Percentiles rank a stretch among this genome's conserved stretches.
phyloP scores from a whole-genome alignment of 2,113 vertebrate genomes.

The Hirundichthys speculiger region DNA sequence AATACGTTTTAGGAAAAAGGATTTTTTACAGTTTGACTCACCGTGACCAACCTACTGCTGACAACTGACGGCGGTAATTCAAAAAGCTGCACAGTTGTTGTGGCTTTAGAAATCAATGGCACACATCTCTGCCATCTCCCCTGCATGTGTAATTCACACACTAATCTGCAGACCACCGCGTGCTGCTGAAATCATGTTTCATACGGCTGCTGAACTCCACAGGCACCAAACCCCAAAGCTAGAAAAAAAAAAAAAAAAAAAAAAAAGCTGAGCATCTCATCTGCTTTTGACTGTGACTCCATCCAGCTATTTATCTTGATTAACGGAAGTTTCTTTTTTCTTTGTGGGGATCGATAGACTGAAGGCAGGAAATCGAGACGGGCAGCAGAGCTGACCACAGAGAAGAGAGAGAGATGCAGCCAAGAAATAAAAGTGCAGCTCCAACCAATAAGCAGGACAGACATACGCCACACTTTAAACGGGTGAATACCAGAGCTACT shows the following conservation, averaged over 20 bases:
- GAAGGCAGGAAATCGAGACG: constrained; percentile 44
- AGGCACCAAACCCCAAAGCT: background rate
- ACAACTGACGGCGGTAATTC: background rate
- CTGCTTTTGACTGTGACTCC: constrained; percentile 11
- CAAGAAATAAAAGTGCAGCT: constrained; percentile 36
- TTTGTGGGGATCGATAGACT: constrained; percentile 35
- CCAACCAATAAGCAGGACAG: constrained; percentile 28
- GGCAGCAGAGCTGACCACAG: constrained; percentile 44
- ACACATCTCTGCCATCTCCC: background rate
- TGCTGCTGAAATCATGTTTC: too few relatives aligned
- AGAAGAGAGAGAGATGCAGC: constrained; percentile 12
- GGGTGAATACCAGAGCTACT: too few relatives aligned
- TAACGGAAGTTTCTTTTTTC: constrained; percentile 32
- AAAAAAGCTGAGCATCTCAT: constrained; percentile 8
- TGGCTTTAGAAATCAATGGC: background rate
- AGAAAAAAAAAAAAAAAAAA: too few relatives aligned
- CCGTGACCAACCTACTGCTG: background rate
- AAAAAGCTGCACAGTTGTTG: background rate
- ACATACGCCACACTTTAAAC: background rate
- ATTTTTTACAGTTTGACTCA: too few relatives aligned
- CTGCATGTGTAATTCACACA: background rate
- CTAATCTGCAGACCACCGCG: background rate
- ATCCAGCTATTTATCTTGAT: constrained; percentile 46
- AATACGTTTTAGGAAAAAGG: too few relatives aligned
- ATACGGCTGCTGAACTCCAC: background rate